Conservation (phyloP, 2,888 invertebrate species). For the Pseudococcus jackbeardsleyi region DNA sequence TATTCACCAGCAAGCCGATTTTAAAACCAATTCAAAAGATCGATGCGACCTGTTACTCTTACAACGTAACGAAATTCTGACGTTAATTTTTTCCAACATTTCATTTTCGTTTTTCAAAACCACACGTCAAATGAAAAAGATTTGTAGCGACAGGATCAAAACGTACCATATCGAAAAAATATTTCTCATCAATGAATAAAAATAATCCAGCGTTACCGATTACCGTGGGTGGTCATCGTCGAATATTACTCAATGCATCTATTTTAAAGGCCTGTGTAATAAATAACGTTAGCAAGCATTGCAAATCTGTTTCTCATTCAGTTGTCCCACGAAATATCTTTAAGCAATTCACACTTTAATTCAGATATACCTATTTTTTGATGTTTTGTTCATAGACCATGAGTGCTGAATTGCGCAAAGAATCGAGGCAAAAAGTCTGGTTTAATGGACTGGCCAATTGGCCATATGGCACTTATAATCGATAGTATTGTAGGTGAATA, state of each 20-base stretch:
- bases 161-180: slow-evolving; percentile 10
- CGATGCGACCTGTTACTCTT: no score
- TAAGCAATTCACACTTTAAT: neutral
- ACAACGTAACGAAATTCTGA: no score
- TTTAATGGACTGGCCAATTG: no score
- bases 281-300: neutral
- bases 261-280: neutral
- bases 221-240: slow-evolving; percentile 26
- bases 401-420: no score
- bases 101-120: neutral
- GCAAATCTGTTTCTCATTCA: neutral
- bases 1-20: no score
- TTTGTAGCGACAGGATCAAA: slow-evolving; percentile 40
- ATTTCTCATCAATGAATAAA: slow-evolving; percentile 7
- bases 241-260: neutral
- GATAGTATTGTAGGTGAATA: no score
- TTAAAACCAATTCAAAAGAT: no score
- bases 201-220: neutral
- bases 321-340: neutral
- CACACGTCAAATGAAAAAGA: slow-evolving; percentile 57
- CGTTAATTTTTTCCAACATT: no score
- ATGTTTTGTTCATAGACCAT: no score
- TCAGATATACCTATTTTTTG: neutral
- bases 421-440: no score
- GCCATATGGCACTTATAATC: no score